Conservation (phyloP, 2,888 invertebrate genomes). For the Archips crataeganus region DNA sequence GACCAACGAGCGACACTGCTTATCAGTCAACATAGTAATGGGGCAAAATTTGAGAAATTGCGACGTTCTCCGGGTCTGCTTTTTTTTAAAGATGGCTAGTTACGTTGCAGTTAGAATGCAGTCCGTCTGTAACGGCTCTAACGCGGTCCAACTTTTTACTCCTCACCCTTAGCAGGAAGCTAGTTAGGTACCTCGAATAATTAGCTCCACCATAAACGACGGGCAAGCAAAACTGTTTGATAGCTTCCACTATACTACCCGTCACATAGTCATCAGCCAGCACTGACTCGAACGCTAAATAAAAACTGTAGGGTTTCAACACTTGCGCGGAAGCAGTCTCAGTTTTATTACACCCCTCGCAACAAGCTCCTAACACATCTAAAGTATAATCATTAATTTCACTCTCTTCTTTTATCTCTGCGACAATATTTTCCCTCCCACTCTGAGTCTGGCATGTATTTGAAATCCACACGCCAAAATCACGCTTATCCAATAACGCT, state of each 20-base stretch:
- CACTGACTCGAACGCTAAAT: slow-evolving; percentile 3
- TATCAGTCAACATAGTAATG: no score
- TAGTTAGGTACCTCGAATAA: slow-evolving; percentile 43
- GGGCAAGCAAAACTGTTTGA: slow-evolving; percentile 21
- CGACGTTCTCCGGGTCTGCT: no score
- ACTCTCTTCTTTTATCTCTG: background rate
- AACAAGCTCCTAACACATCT: background rate
- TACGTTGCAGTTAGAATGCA: no score
- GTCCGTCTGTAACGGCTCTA: no score
- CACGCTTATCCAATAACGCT: background rate
- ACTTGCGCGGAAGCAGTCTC: background rate
- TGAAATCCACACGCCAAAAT: slow-evolving; percentile 6
- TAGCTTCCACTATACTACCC: slow-evolving; percentile 10
- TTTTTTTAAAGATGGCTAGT: no score
- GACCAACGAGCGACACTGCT: no score
- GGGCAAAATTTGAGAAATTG: no score
- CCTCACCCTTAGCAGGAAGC: no score
- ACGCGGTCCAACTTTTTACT: no score
- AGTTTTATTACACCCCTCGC: background rate
- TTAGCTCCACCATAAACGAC: slow-evolving; percentile 33
- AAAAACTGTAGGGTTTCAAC: background rate
- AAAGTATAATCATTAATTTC: background rate
- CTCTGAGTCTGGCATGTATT: background rate
- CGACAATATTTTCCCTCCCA: background rate
- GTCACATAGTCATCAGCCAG: slow-evolving; percentile 8